Base-by-base conservation (phyloP, 2,888 invertebrate species). In the Dasypogon diadema region DNA sequence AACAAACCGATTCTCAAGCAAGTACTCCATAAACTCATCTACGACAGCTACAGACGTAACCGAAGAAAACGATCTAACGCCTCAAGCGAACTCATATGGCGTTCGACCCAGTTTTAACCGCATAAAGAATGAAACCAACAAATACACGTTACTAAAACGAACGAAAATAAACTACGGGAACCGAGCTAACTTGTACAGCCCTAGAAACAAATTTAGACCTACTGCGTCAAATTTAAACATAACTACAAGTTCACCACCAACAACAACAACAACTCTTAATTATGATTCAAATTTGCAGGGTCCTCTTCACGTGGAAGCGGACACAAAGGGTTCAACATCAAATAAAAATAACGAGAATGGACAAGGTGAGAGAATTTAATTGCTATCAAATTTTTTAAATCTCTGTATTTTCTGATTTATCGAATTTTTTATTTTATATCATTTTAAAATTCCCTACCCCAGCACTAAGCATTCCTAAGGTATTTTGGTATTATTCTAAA, bases 1-100 rank as follows among this genome's bases (percentile, higher is more conserved):
- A 12, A 60, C 30, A 37, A 37, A 74, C 48, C 37, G 22, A 24
- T 26, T 60, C 14, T 60, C 58, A 2, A 72, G 55, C 18, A 34
- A 60, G 10, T 65, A 46, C 14, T 65, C 65, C n/a, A 18, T 8
- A 8, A 16, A 16, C 4, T 18, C 55, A 2, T 24, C 24, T 24
- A 55, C 55, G 2, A 3, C 0, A n/a, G 18, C 4, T 21, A 74
- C 30, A 0, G n/a, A 8, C 16, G n/a, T n/a, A 24, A 75, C 55
- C 42, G 22, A 21, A 55, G 26, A 37, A 12, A 46, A 22, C 63
- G 76, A 77, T n/a, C 55, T 77, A 60, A 54, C 58, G 4, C 60
- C 76, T 10, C 16, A 74, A 18, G 76, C 74, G 0, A 58, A 70
- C 24, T 68, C 74, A 3, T 74, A 77, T 37, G 68, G 74, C 12